These are phyloP conservation scores for Callitettix versicolor DNA, from an alignment of 1,140 invertebrate species.

Conservation along the genomic window DNA sequence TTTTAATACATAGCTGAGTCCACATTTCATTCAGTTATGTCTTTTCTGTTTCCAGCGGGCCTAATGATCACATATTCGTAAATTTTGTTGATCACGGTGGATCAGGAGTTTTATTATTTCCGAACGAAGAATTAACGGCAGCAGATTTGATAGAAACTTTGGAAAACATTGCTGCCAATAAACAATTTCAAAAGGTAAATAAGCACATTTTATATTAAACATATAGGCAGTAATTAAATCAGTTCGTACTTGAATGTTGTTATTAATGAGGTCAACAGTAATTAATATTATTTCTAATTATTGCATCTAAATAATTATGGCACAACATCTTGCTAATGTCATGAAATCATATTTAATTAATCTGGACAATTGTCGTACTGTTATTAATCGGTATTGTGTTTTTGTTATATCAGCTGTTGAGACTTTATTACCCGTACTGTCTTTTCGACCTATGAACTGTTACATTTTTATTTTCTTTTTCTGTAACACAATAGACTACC, in stretches of 20 bases:
- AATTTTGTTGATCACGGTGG: constrained; percentile 58
- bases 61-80: constrained; percentile 50
- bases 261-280: neutral
- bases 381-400: too few relatives aligned
- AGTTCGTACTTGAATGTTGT: neutral
- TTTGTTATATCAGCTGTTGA: too few relatives aligned
- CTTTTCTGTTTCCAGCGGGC: constrained; percentile 34
- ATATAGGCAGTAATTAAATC: neutral
- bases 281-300: neutral
- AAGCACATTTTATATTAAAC: neutral
- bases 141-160: constrained; percentile 32
- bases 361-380: neutral
- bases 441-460: too few relatives aligned
- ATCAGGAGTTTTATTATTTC: constrained; percentile 46
- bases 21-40: too few relatives aligned
- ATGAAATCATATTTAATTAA: constrained; percentile 1
- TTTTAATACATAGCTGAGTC: too few relatives aligned
- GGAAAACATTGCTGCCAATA: constrained; percentile 37
- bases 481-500: too few relatives aligned
- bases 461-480: too few relatives aligned
- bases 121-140: constrained; percentile 29
- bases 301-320: neutral
- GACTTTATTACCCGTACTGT: too few relatives aligned
- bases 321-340: constrained; percentile 8
- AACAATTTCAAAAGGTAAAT: constrained; percentile 32